A percentile compares a stretch with the other conserved stretches of the same genome.
These are phyloP conservation scores for Eupithecia inturbata DNA, from an alignment of 2,888 invertebrate species.

Conservation along the genomic window DNA sequence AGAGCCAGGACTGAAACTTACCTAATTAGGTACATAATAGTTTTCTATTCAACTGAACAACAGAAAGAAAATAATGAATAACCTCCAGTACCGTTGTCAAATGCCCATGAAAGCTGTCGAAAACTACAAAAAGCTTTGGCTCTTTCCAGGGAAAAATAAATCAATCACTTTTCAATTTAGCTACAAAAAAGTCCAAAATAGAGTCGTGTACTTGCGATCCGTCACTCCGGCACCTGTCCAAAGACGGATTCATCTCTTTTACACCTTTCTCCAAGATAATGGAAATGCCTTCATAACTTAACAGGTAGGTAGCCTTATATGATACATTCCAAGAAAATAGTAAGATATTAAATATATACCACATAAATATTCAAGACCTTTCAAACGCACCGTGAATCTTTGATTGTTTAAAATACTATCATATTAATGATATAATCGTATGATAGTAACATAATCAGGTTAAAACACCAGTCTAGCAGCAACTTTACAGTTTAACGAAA, in stretches of 20 bases:
- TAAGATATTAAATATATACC: neutral
- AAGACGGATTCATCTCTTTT: slow-evolving; percentile 23
- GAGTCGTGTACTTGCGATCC: slow-evolving; percentile 6
- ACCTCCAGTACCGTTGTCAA: neutral
- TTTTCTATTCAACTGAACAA: too few species aligned
- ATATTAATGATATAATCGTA: too few species aligned
- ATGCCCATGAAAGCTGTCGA: neutral
- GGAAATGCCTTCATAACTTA: neutral
- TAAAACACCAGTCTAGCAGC: neutral
- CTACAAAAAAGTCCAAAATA: slow-evolving; percentile 11
- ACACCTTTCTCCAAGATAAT: neutral
- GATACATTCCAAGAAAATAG: neutral
- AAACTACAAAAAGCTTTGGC: neutral
- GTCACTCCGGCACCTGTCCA: slow-evolving; percentile 27
- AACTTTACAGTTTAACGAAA: neutral
- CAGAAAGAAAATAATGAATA: neutral
- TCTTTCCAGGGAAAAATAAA: slow-evolving; percentile 10
- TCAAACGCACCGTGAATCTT: neutral
- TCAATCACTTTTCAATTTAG: slow-evolving; percentile 20
- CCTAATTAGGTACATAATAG: neutral
- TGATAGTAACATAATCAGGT: neutral
- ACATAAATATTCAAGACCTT: neutral
- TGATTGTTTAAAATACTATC: neutral
- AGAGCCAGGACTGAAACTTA: too few species aligned
- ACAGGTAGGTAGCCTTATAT: neutral